Evolutionary conservation across 37 sponge, comb jelly and placozoan species (phyloP).

Genomic region (Geodia barretti): DNA sequence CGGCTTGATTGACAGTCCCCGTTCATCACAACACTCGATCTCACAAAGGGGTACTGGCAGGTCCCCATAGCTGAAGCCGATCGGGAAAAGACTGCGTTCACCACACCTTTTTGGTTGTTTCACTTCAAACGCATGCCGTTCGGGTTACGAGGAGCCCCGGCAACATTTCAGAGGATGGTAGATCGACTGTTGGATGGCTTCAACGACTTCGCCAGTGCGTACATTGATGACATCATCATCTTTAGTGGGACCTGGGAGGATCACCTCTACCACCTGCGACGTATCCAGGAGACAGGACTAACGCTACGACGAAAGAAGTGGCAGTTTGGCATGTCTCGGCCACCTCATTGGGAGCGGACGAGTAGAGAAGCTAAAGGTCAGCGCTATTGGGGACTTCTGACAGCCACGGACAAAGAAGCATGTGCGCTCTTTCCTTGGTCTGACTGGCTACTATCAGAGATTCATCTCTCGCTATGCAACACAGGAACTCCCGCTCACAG

Average conservation of each 20-base stretch:
- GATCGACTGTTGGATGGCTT: slow-evolving; percentile 30
- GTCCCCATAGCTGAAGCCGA: slow-evolving; percentile 37
- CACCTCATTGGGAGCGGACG: too few species aligned
- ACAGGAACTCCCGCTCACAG: slow-evolving; percentile 21
- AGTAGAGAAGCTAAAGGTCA: too few species aligned
- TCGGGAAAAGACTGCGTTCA: slow-evolving; percentile 46
- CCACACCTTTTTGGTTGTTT: slow-evolving; percentile 49
- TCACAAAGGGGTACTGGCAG: slow-evolving; percentile 73
- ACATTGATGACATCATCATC: slow-evolving; percentile 57
- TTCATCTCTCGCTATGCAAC: slow-evolving; percentile 39
- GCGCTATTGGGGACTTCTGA: too few species aligned
- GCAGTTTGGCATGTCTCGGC: slow-evolving; percentile 45
- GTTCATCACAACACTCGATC: slow-evolving; percentile 52
- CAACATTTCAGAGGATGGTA: slow-evolving; percentile 65
- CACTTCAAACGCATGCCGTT: slow-evolving; percentile 67
- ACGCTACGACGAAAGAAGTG: slow-evolving; percentile 45
- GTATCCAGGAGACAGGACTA: slow-evolving; percentile 32
- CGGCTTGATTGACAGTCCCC: slow-evolving; percentile 45
- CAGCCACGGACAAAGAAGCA: slow-evolving; percentile 49
- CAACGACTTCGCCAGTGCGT: slow-evolving; percentile 24
- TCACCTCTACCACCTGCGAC: slow-evolving; percentile 37
- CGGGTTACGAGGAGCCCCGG: slow-evolving; percentile 53
- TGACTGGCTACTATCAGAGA: slow-evolving; percentile 46
- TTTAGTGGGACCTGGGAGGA: slow-evolving; percentile 61
- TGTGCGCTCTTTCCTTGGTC: slow-evolving; percentile 46